Evolutionary conservation across 1,140 invertebrate species (phyloP).

Genomic region (Drosophila truncata): DNA sequence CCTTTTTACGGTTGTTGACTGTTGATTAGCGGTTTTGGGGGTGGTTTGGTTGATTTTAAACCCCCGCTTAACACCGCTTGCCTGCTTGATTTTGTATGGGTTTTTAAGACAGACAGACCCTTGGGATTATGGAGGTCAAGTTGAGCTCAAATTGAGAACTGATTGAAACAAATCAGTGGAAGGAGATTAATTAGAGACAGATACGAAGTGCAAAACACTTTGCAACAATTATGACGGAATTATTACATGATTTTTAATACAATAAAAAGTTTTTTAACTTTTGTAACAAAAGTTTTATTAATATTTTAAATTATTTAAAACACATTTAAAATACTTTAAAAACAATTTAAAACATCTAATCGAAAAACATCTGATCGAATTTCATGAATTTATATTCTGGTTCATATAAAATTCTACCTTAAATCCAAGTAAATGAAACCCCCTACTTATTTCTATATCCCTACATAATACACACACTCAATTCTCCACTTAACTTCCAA

Average conservation of each 20-base stretch:
- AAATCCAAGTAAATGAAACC: neutral
- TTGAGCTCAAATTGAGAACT: conserved; percentile 19
- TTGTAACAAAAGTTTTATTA: neutral
- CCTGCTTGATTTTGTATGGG: conserved; percentile 6
- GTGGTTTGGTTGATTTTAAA: conserved; percentile 7
- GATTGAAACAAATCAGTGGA: conserved; percentile 21
- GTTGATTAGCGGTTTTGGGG: conserved; percentile 12
- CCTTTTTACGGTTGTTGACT: conserved; percentile 62
- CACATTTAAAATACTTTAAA: neutral
- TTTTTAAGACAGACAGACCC: neutral
- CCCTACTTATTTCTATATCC: neutral
- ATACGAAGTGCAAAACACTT: neutral
- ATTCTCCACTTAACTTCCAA: neutral
- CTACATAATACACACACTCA: neutral
- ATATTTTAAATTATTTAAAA: neutral
- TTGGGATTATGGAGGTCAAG: conserved; percentile 35
- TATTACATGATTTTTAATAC: too few species aligned
- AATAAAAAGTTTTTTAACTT: neutral
- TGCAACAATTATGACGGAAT: neutral
- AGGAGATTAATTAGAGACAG: neutral
- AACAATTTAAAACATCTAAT: too few species aligned
- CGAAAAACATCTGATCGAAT: too few species aligned
- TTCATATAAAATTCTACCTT: neutral
- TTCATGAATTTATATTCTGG: too few species aligned
- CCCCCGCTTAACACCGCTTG: neutral